Conservation (phyloP, 2,113 vertebrate species). For the Eonycteris spelaea region DNA sequence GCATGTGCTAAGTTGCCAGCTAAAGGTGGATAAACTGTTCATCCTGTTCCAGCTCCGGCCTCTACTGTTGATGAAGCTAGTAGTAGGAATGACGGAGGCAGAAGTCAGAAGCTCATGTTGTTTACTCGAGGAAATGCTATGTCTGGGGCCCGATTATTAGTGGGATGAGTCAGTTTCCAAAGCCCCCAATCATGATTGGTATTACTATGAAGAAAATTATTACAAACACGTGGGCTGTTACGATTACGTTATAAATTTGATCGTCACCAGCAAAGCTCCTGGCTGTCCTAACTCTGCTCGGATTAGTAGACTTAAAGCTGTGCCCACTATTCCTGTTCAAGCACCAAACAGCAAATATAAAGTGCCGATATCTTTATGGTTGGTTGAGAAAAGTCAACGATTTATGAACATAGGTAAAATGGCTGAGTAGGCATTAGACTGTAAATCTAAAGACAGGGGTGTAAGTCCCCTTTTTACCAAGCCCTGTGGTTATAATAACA, state of each 20-base stretch:
- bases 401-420: neutral
- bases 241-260: rapidly evolving
- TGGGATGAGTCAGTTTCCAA: neutral
- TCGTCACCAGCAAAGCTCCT: rapidly evolving
- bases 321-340: neutral
- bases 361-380: neutral
- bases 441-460: neutral
- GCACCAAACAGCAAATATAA: neutral
- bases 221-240: rapidly evolving
- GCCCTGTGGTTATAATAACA: rapidly evolving
- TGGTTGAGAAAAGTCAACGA: neutral
- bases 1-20: no score
- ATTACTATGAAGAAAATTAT: neutral
- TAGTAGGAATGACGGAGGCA: rapidly evolving
- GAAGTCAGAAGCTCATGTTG: neutral
- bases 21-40: neutral
- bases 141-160: neutral
- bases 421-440: neutral
- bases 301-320: no score
- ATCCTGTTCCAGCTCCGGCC: rapidly evolving
- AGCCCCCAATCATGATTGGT: neutral
- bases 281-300: no score
- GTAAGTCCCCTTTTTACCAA: neutral
- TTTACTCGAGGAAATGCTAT: neutral
- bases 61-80: rapidly evolving